Conservation (phyloP, 1,140 invertebrate genomes). For the Brachionus rubens region DNA sequence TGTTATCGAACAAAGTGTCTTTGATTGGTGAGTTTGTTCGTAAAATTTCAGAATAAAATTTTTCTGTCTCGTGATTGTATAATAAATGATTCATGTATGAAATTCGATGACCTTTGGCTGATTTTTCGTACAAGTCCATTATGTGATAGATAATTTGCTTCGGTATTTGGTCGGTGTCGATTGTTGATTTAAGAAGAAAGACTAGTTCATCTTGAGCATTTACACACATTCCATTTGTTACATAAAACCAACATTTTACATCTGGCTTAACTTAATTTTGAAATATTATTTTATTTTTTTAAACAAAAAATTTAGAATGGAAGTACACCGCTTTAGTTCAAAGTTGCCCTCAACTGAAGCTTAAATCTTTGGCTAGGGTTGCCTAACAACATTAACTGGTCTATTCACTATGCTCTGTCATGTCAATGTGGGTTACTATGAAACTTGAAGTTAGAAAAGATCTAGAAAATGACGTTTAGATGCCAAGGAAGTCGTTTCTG, state of each 20-base stretch:
- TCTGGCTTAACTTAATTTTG: slow-evolving; percentile 84
- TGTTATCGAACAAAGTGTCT: slow-evolving; percentile 70
- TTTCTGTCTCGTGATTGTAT: slow-evolving; percentile 12
- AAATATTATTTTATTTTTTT: no score
- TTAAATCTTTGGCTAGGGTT: no score
- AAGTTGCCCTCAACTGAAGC: no score
- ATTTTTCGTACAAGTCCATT: slow-evolving; percentile 31
- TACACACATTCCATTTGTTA: slow-evolving; percentile 72
- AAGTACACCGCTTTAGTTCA: no score
- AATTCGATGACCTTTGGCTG: slow-evolving; percentile 19
- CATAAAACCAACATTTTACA: slow-evolving; percentile 78
- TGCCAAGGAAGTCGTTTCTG: no score
- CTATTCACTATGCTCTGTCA: no score
- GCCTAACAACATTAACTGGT: no score
- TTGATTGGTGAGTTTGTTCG: slow-evolving; percentile 55
- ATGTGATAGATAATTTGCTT: slow-evolving; percentile 17
- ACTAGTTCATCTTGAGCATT: slow-evolving; percentile 83
- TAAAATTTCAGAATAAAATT: neutral
- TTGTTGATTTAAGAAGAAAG: slow-evolving; percentile 65
- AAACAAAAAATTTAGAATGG: neutral
- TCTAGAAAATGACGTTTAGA: no score
- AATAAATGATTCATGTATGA: slow-evolving; percentile 32
- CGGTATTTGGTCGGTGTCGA: neutral
- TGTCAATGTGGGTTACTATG: no score
- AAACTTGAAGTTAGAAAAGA: no score